phyloP scores from a whole-genome alignment of 2,797 vertebrate species.

The Gastrophryne carolinensis region DNA sequence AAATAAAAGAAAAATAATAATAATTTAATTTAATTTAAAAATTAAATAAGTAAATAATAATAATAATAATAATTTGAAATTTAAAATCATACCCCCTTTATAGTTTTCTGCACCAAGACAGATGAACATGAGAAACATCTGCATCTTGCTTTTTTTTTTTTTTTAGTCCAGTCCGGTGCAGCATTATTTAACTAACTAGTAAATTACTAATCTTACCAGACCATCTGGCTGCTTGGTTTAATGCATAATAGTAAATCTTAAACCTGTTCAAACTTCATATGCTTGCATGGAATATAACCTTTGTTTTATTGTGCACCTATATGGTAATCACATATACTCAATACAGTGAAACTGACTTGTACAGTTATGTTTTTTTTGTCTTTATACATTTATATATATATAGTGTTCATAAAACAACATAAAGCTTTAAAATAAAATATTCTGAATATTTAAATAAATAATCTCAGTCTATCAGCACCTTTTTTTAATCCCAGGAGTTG shows the following conservation, averaged over 20 bases:
- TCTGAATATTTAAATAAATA: constrained; percentile 76
- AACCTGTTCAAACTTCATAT: not conserved
- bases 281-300: not conserved
- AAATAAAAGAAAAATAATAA: constrained; percentile 74
- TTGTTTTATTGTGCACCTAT: not conserved
- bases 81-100: constrained; percentile 73
- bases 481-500: constrained; percentile 74
- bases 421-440: constrained; percentile 27
- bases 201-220: not conserved
- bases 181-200: not conserved
- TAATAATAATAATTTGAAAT: constrained; percentile 68
- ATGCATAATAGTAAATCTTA: not conserved
- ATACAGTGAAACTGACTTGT: constrained; percentile 70
- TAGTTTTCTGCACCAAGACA: constrained; percentile 67
- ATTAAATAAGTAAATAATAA: constrained; percentile 67
- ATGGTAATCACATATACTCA: constrained; percentile 48
- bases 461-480: constrained; percentile 85
- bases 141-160: constrained; percentile 61
- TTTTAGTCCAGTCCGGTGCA: not conserved
- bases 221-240: not conserved
- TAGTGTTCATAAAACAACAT: constrained; percentile 54
- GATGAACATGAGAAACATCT: constrained; percentile 66
- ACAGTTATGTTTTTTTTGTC: constrained; percentile 56
- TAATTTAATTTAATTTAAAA: constrained; percentile 60
- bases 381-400: constrained; percentile 10